Conservation (phyloP, 2,888 invertebrate species). For the Augiades crinisus region DNA sequence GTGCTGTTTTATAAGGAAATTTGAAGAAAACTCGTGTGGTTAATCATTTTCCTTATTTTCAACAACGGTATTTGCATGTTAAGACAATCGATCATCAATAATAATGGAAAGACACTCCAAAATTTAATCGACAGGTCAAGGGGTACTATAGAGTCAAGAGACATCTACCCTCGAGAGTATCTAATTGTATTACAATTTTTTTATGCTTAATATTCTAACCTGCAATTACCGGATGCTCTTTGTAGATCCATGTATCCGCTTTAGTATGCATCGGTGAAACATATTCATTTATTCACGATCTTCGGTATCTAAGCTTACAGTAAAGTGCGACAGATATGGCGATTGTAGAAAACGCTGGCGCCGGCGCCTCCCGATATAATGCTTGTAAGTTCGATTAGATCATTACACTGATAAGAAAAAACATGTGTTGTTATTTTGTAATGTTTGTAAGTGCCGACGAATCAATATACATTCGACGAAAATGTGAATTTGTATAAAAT, state of each 20-base stretch:
- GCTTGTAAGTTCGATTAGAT: conserved; percentile 44
- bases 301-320: conserved; percentile 44
- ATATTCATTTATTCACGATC: conserved; percentile 56
- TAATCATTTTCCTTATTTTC: conserved; percentile 5
- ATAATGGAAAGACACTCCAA: no score
- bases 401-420: no score
- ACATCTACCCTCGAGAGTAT: no score
- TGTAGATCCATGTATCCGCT: conserved; percentile 30
- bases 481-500: no score
- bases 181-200: not conserved
- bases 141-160: no score
- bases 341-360: conserved; percentile 27
- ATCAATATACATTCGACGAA: no score
- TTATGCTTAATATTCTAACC: not conserved
- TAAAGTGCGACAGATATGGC: conserved; percentile 47
- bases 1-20: conserved; percentile 5
- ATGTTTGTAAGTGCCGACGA: no score
- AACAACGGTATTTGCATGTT: not conserved
- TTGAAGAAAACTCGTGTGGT: not conserved
- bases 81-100: no score
- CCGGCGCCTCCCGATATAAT: conserved; percentile 37
- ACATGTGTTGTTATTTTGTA: no score
- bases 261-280: conserved; percentile 37
- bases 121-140: no score
- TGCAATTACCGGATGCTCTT: conserved; percentile 22